These are phyloP conservation scores for Sitobion miscanthi DNA, from an alignment of 1,140 invertebrate species.

Conservation along the genomic window DNA sequence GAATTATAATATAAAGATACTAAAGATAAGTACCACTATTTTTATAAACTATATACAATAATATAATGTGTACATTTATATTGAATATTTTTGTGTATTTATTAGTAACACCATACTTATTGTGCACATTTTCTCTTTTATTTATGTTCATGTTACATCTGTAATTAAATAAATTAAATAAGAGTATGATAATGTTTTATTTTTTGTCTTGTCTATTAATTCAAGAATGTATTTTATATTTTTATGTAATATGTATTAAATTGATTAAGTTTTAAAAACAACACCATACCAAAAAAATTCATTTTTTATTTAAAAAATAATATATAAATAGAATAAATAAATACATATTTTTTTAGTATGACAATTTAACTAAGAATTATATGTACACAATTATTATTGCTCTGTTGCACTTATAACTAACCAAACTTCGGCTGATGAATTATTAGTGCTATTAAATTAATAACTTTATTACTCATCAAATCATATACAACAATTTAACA, in stretches of 20 bases:
- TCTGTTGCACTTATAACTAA: too few relatives aligned
- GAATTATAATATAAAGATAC: not conserved
- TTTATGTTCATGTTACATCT: too few relatives aligned
- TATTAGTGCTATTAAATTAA: not conserved
- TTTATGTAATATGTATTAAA: not conserved
- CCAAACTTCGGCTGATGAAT: not conserved
- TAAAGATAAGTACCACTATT: not conserved
- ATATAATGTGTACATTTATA: not conserved
- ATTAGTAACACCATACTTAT: not conserved
- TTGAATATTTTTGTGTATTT: not conserved
- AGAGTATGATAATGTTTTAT: not conserved
- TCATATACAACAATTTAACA: not conserved
- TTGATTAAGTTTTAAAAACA: not conserved
- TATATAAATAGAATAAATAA: constrained; percentile 19
- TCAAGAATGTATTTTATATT: not conserved
- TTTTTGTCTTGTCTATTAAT: not conserved
- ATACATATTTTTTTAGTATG: not conserved
- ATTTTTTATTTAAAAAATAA: constrained; percentile 23
- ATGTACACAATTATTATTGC: not conserved
- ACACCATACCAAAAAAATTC: not conserved
- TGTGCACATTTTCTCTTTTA: not conserved
- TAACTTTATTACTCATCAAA: not conserved
- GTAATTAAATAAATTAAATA: not conserved
- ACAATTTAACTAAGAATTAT: not conserved
- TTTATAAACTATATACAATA: not conserved